Evolutionary conservation across 37 sponge, comb jelly and placozoan genomes (phyloP).

Genomic region (Theonella swinhoei): DNA sequence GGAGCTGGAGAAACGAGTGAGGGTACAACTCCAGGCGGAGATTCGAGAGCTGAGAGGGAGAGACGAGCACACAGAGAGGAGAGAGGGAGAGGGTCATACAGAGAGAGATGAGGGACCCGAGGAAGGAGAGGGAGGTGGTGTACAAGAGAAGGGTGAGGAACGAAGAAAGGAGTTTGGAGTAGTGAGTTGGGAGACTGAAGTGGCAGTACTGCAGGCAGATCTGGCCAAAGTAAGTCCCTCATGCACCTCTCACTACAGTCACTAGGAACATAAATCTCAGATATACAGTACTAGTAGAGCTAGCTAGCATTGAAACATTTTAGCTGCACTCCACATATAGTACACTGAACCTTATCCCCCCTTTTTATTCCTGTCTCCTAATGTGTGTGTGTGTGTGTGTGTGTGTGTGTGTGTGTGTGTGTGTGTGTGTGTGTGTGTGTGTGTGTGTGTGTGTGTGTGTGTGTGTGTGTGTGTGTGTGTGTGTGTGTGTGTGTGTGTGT

Average conservation of each 20-base stretch:
- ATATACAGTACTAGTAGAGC: too few relatives aligned
- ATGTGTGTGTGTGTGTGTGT: too few relatives aligned
- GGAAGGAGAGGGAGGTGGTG: not conserved
- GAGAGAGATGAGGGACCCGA: too few relatives aligned
- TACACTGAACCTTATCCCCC: too few relatives aligned
- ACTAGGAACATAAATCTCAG: too few relatives aligned
- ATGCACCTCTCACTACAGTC: not conserved
- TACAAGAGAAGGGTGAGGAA: not conserved
- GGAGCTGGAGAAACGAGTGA: slow-evolving; percentile 63
- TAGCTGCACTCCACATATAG: too few relatives aligned
- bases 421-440: not conserved
- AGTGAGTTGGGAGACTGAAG: not conserved
- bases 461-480: too few relatives aligned
- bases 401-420: not conserved
- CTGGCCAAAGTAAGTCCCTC: slow-evolving; percentile 37
- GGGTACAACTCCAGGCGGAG: slow-evolving; percentile 32
- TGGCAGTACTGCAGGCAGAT: slow-evolving; percentile 45
- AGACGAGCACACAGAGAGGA: not conserved
- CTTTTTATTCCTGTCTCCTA: too few relatives aligned
- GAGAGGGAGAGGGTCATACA: not conserved
- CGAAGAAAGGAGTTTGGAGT: slow-evolving; percentile 1
- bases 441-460: too few relatives aligned
- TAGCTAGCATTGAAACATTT: too few relatives aligned
- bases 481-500: too few relatives aligned
- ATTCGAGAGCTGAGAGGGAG: not conserved